These are phyloP conservation scores for Gymnoscopelus microlampas DNA, from an alignment of 2,797 vertebrate species.

Conservation along the genomic window DNA sequence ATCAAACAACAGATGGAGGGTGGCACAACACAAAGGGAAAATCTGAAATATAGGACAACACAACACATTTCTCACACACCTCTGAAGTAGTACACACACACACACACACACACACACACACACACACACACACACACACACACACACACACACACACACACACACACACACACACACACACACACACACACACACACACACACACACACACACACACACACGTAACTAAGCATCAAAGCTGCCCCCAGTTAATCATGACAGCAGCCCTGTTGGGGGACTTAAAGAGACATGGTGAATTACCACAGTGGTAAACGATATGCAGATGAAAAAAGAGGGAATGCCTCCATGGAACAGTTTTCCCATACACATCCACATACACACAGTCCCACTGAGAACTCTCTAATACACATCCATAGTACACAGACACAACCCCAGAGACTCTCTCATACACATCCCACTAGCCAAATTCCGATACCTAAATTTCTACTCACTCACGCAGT, in stretches of 20 bases:
- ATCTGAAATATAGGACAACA: background rate
- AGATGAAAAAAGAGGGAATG: constrained; percentile 46
- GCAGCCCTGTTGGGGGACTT: constrained; percentile 22
- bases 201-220: background rate
- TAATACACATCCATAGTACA: too few relatives aligned
- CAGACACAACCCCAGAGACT: too few relatives aligned
- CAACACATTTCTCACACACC: background rate
- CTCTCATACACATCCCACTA: background rate
- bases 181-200: constrained; percentile 15
- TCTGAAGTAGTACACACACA: too few relatives aligned
- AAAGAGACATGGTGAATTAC: constrained; percentile 53
- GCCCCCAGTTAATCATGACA: constrained; percentile 33
- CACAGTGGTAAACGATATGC: constrained; percentile 39
- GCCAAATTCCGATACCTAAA: too few relatives aligned
- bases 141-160: constrained; percentile 9
- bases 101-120: too few relatives aligned
- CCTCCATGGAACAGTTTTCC: too few relatives aligned
- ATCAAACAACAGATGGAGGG: constrained; percentile 20
- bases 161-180: constrained; percentile 10
- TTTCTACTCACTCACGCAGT: too few relatives aligned
- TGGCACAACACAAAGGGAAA: background rate
- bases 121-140: too few relatives aligned
- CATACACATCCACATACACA: too few relatives aligned
- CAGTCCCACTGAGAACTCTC: too few relatives aligned
- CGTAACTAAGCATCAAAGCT: background rate